phyloP scores from a whole-genome alignment of 2,113 vertebrate species.

The Lycaon pictus region DNA sequence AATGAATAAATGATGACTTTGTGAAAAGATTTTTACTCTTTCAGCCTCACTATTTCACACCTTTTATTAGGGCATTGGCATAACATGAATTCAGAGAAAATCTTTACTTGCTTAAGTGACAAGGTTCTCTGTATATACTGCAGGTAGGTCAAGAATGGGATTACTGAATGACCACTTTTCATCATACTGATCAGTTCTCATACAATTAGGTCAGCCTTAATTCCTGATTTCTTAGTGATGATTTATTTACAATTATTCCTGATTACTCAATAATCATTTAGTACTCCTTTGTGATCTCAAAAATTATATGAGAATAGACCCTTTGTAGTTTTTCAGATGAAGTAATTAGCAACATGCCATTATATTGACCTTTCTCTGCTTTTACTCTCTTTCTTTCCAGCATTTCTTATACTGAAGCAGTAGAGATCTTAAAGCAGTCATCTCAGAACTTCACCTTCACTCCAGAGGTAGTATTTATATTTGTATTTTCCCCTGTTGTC shows the following conservation, averaged over 20 bases:
- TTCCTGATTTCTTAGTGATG: not conserved
- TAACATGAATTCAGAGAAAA: constrained; percentile 12
- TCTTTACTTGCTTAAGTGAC: not conserved
- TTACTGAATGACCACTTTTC: not conserved
- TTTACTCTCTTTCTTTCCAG: constrained; percentile 82
- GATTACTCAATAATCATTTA: not conserved
- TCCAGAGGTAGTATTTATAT: constrained; percentile 87
- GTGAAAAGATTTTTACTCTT: constrained; percentile 4
- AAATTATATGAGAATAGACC: not conserved
- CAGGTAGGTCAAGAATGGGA: not conserved
- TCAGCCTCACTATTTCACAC: not conserved
- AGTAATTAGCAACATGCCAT: not conserved
- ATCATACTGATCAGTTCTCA: not conserved
- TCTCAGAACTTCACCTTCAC: constrained; percentile 91
- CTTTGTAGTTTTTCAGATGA: constrained; percentile 9
- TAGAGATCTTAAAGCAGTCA: constrained; percentile 92
- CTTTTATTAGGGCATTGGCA: not conserved
- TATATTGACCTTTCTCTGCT: constrained; percentile 45
- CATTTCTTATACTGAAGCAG: constrained; percentile 95
- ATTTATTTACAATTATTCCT: not conserved
- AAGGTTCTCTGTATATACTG: not conserved
- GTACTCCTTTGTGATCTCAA: not conserved
- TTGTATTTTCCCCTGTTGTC: not conserved
- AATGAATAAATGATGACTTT: not conserved
- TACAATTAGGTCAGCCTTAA: not conserved